Conservation (phyloP, 1,140 invertebrate genomes). For the Orius insidiosus region DNA sequence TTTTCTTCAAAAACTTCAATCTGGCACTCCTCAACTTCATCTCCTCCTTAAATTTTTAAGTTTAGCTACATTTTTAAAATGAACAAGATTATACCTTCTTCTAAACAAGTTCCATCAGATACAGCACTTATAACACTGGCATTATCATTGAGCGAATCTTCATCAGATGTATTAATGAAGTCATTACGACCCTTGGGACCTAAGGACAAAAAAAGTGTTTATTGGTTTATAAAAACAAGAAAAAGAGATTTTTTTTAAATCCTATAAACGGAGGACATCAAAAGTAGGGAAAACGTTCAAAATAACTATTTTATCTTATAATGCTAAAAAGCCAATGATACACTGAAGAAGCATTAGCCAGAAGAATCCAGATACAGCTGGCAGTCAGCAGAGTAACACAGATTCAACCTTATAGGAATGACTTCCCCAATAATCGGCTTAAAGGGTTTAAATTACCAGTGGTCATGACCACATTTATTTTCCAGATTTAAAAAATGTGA, state of each 20-base stretch:
- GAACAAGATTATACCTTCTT: slow-evolving; percentile 28
- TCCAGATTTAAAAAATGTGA: too few relatives aligned
- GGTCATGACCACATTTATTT: too few relatives aligned
- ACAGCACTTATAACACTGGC: slow-evolving; percentile 44
- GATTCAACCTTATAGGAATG: too few relatives aligned
- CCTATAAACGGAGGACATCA: too few relatives aligned
- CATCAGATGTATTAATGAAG: slow-evolving; percentile 34
- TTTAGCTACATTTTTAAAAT: neutral
- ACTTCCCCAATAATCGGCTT: too few relatives aligned
- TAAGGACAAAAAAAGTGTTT: slow-evolving; percentile 6
- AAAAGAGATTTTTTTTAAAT: neutral
- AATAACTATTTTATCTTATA: too few relatives aligned
- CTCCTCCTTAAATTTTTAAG: slow-evolving; percentile 14
- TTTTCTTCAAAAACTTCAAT: slow-evolving; percentile 78
- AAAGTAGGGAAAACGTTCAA: too few relatives aligned
- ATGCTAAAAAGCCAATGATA: too few relatives aligned
- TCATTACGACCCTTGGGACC: slow-evolving; percentile 13
- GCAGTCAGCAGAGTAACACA: too few relatives aligned
- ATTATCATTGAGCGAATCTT: slow-evolving; percentile 51
- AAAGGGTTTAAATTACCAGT: too few relatives aligned
- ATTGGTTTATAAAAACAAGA: neutral
- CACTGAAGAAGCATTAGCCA: too few relatives aligned
- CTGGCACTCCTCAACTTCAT: slow-evolving; percentile 30
- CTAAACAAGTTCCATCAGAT: slow-evolving; percentile 44
- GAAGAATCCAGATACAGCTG: too few relatives aligned